Evolutionary conservation across 1,140 invertebrate species (phyloP).

Genomic region (Pseudomyrmex flavicornis): DNA sequence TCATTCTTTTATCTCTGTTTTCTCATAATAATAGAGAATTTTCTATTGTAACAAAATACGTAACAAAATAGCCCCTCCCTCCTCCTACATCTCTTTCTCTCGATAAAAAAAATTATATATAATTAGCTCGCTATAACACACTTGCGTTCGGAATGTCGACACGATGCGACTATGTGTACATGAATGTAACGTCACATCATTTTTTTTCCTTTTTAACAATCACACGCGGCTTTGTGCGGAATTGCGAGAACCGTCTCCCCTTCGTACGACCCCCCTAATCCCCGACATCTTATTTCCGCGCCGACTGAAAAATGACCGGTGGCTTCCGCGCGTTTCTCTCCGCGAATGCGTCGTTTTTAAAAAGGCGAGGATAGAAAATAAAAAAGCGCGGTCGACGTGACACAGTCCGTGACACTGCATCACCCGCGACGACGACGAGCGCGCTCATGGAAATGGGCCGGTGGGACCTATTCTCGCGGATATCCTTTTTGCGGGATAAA

Average conservation of each 20-base stretch:
- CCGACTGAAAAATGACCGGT: conserved; percentile 64
- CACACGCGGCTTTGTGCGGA: conserved; percentile 11
- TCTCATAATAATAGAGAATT: no score
- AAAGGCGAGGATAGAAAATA: conserved; percentile 22
- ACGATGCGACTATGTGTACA: background rate
- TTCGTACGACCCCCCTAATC: background rate
- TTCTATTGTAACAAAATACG: no score
- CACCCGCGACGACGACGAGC: conserved; percentile 14
- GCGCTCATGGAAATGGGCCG: conserved; percentile 33
- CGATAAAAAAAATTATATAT: background rate
- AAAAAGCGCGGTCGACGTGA: conserved; percentile 19
- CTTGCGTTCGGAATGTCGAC: conserved; percentile 5
- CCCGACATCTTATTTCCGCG: conserved; percentile 64
- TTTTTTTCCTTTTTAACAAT: conserved; percentile 9
- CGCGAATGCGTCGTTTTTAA: conserved; percentile 15
- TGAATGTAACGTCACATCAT: conserved; percentile 13
- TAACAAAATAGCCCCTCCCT: no score
- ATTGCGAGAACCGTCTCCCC: background rate
- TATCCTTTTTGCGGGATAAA: conserved; percentile 56
- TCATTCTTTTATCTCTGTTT: no score
- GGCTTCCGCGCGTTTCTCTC: conserved; percentile 35
- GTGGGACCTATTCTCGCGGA: conserved; percentile 26
- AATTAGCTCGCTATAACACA: background rate
- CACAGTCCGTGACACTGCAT: conserved; percentile 34
- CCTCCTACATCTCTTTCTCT: no score